Percentiles rank a stretch among this genome's conserved stretches.
Evolutionary conservation across 2,113 vertebrate species (phyloP).

Genomic region (Brienomyrus longianalis): DNA sequence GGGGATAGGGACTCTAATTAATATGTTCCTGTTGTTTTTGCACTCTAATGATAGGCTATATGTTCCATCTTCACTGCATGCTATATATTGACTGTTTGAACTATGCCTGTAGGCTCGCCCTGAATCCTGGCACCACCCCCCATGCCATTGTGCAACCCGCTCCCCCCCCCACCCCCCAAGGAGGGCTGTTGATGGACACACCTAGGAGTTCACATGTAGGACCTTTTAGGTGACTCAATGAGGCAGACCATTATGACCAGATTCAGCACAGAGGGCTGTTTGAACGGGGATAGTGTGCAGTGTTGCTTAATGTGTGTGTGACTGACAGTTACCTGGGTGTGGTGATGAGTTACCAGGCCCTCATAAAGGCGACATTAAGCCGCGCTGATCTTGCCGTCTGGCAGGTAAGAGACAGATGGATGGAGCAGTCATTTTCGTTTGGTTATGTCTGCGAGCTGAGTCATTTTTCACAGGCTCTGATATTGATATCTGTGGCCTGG

Average conservation of each 20-base stretch:
- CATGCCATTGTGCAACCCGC: no score
- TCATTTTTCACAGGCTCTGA: not conserved
- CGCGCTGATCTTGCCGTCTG: not conserved
- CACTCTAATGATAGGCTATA: not conserved
- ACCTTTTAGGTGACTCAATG: not conserved
- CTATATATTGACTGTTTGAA: not conserved
- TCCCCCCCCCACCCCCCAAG: no score
- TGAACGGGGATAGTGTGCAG: not conserved
- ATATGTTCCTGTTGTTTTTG: not conserved
- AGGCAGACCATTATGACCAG: not conserved
- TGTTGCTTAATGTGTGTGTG: not conserved
- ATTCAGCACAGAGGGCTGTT: not conserved
- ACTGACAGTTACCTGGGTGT: not conserved
- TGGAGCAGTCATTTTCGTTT: not conserved
- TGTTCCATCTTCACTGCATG: not conserved
- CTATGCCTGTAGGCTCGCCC: not conserved
- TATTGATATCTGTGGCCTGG: not conserved
- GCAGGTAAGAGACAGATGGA: constrained; percentile 4
- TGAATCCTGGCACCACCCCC: not conserved
- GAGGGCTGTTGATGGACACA: not conserved
- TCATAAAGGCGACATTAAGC: not conserved
- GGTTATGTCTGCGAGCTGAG: not conserved
- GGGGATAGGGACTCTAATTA: not conserved
- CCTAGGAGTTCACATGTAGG: not conserved
- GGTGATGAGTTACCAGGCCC: not conserved